Conservation (phyloP, 1,140 invertebrate species). For the Latrodectus geometricus region DNA sequence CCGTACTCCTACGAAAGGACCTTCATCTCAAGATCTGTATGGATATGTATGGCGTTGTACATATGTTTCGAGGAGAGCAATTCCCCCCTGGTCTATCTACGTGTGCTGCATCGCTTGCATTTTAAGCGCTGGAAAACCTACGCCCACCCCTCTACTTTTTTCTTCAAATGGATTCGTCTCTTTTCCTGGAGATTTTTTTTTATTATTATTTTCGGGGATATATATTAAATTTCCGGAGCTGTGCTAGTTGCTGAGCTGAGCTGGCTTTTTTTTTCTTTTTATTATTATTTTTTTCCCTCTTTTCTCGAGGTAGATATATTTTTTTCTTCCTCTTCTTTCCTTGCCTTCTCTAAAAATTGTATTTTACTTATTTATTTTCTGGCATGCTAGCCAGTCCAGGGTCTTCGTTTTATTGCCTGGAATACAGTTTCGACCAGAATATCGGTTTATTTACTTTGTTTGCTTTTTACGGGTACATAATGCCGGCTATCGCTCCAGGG, state of each 20-base stretch:
- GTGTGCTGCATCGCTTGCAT: constrained; percentile 58
- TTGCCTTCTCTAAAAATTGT: not conserved
- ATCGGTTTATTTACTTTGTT: constrained; percentile 48
- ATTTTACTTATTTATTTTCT: constrained; percentile 23
- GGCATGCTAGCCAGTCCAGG: not conserved
- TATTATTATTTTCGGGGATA: constrained; percentile 52
- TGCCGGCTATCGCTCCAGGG: not conserved
- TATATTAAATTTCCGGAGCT: constrained; percentile 62
- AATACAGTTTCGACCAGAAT: constrained; percentile 39
- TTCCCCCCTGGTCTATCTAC: constrained; percentile 53
- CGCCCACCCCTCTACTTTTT: constrained; percentile 12
- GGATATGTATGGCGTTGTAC: constrained; percentile 60
- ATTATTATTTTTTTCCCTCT: not conserved
- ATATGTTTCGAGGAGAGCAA: constrained; percentile 37
- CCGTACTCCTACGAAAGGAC: constrained; percentile 24
- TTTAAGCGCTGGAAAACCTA: constrained; percentile 44
- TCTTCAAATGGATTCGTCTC: constrained; percentile 59
- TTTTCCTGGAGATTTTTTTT: constrained; percentile 1
- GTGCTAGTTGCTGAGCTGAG: constrained; percentile 42
- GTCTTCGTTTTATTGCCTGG: constrained; percentile 43
- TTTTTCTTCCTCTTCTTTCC: not conserved
- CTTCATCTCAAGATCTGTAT: constrained; percentile 54
- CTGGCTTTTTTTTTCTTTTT: not conserved
- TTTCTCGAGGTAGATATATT: not conserved
- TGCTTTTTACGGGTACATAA: constrained; percentile 4